phyloP scores from a whole-genome alignment of 2,888 invertebrate species.

The Oscheius onirici region DNA sequence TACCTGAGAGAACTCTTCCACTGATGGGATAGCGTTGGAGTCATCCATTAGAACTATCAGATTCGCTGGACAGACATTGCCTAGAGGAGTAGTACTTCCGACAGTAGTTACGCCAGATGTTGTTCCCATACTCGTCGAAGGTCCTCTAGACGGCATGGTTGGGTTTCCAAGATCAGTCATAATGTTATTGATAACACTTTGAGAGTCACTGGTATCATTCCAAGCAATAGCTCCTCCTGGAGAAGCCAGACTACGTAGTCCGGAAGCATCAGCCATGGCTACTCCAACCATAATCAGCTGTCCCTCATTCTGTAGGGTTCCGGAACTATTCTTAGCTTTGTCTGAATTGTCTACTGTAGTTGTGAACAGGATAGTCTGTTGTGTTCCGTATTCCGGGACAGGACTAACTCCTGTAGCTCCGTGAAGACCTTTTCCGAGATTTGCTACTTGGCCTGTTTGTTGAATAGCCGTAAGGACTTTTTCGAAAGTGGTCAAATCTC shows the following conservation, averaged over 20 bases:
- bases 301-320: not conserved
- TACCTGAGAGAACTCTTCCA: not conserved
- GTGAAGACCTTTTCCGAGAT: constrained; percentile 12
- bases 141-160: not conserved
- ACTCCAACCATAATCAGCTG: constrained; percentile 23
- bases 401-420: constrained; percentile 9
- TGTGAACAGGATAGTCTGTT: constrained; percentile 25
- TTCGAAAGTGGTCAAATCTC: not conserved
- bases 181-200: not conserved
- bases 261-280: constrained; percentile 11
- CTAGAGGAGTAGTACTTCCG: not conserved
- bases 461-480: not conserved
- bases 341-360: constrained; percentile 1
- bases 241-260: constrained; percentile 1
- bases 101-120: not conserved
- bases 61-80: not conserved
- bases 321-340: not conserved
- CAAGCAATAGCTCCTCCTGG: constrained; percentile 26
- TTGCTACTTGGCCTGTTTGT: not conserved
- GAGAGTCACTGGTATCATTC: constrained; percentile 14
- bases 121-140: not conserved
- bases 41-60: constrained; percentile 15
- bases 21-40: not conserved
- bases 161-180: not conserved
- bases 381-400: not conserved